A percentile compares a stretch with the other conserved stretches of the same genome.
Conservation (phyloP, 2,113 vertebrate species). For the Corythaeola cristata region DNA sequence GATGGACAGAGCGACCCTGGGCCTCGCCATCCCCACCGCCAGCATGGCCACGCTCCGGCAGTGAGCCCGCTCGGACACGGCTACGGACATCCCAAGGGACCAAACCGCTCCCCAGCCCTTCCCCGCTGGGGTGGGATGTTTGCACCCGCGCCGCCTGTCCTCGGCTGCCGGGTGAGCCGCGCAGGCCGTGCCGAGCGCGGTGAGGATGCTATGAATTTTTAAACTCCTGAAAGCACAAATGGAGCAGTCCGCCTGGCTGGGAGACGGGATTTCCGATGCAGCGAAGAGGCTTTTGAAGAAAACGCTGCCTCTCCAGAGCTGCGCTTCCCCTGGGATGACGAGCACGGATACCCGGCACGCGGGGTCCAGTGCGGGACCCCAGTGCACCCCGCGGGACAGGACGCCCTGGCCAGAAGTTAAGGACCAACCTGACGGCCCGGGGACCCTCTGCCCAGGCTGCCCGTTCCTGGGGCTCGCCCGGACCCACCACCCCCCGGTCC, state of each 20-base stretch:
- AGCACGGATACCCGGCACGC: rapidly evolving
- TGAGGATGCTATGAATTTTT: constrained; percentile 69
- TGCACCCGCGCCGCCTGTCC: background rate
- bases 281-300: constrained; percentile 43
- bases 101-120: background rate
- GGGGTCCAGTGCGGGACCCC: background rate
- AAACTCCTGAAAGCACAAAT: constrained; percentile 65
- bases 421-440: rapidly evolving
- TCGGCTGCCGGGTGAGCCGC: background rate
- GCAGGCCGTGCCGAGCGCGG: background rate
- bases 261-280: constrained; percentile 48
- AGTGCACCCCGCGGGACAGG: background rate
- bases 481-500: background rate
- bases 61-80: rapidly evolving
- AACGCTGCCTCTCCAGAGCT: background rate
- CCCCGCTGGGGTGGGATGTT: rapidly evolving
- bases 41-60: background rate
- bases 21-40: background rate
- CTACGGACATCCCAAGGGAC: background rate
- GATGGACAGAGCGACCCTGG: background rate
- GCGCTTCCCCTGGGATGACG: rapidly evolving
- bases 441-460: rapidly evolving
- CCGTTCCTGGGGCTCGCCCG: rapidly evolving
- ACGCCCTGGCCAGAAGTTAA: background rate
- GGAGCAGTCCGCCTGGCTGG: constrained; percentile 39